Evolutionary conservation across 2,797 vertebrate species (phyloP).

Genomic region (Sebastes matsubarae): DNA sequence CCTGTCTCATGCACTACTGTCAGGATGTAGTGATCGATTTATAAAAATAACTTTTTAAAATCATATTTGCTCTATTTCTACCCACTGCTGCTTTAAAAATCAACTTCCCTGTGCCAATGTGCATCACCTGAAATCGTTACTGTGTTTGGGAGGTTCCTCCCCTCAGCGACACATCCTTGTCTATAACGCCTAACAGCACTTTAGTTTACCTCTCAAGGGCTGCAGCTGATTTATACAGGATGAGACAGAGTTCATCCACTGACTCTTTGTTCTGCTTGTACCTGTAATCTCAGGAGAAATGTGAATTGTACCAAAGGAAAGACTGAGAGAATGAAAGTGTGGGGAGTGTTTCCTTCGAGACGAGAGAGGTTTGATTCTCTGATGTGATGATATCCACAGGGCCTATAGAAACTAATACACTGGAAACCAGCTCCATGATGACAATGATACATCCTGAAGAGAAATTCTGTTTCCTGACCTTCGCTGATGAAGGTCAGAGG

Average conservation of each 20-base stretch:
- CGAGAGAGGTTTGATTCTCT: neutral
- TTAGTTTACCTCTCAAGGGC: neutral
- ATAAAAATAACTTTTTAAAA: no score
- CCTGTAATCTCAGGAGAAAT: slow-evolving; percentile 3
- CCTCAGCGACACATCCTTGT: neutral
- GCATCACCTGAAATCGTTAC: slow-evolving; percentile 5
- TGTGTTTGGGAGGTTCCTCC: neutral
- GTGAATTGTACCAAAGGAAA: neutral
- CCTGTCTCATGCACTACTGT: no score
- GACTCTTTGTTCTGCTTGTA: neutral
- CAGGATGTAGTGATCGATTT: no score
- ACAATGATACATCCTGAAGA: slow-evolving; percentile 10
- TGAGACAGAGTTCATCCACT: neutral
- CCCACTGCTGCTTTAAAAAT: neutral
- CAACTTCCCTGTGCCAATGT: neutral
- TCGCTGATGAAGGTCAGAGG: slow-evolving; percentile 37
- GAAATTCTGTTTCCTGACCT: slow-evolving; percentile 33
- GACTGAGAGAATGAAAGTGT: neutral
- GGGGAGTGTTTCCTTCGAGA: neutral
- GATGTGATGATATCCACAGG: neutral
- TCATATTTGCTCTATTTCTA: no score
- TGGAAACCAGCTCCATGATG: neutral
- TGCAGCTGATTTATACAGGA: slow-evolving; percentile 4
- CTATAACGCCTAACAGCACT: neutral
- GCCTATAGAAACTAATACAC: neutral